Percentiles rank a stretch among this genome's conserved stretches.
Conservation (phyloP, 2,113 vertebrate species). For the Pomatostomus ruficeps region DNA sequence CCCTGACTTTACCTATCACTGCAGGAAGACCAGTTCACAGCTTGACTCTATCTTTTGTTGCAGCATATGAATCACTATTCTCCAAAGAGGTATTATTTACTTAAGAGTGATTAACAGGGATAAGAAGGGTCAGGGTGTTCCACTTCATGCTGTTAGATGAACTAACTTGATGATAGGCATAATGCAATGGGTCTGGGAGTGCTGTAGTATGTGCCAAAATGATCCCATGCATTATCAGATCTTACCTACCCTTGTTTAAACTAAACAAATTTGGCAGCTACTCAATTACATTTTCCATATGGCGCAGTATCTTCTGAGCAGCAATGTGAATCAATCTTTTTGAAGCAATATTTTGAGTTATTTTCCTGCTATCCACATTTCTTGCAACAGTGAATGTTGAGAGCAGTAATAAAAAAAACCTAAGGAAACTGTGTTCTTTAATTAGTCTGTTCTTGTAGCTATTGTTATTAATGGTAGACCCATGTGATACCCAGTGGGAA, state of each 20-base stretch:
- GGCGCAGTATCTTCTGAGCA: slow-evolving; percentile 9
- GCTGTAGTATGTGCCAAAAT: neutral
- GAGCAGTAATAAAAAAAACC: neutral
- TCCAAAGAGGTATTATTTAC: slow-evolving; percentile 62
- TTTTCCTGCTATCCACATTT: neutral
- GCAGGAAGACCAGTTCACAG: slow-evolving; percentile 39
- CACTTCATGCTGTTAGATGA: slow-evolving; percentile 41
- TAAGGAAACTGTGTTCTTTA: neutral
- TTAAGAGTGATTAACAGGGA: slow-evolving; percentile 58
- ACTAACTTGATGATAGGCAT: slow-evolving; percentile 49
- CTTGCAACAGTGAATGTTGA: neutral
- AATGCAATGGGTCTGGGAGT: slow-evolving; percentile 30
- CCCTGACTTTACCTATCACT: slow-evolving; percentile 49
- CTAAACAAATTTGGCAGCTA: slow-evolving; percentile 45
- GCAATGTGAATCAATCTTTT: neutral
- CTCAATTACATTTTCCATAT: slow-evolving; percentile 50
- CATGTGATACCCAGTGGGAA: neutral
- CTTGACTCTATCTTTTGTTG: neutral
- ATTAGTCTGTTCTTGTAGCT: neutral
- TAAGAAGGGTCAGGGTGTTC: slow-evolving; percentile 56
- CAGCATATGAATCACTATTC: slow-evolving; percentile 48
- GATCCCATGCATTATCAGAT: slow-evolving; percentile 51
- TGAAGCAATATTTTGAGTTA: slow-evolving; percentile 22
- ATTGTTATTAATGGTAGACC: neutral
- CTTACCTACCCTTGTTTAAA: slow-evolving; percentile 57